A percentile compares a stretch with the other conserved stretches of the same genome.
phyloP scores from a whole-genome alignment of 1,140 invertebrate genomes.

The Ooceraea biroi region DNA sequence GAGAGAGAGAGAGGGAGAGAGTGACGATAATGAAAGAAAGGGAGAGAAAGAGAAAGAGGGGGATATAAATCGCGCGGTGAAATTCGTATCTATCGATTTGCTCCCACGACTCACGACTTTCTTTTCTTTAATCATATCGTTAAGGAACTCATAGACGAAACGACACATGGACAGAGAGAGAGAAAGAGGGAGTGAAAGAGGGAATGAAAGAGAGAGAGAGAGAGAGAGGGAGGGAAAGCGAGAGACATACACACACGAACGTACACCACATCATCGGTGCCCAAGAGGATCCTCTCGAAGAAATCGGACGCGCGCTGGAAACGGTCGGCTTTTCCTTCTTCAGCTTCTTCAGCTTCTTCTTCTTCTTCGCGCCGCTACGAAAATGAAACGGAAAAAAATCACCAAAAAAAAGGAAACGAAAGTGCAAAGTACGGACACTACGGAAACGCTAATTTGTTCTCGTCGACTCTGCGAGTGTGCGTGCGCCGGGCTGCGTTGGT shows the following conservation, averaged over 20 bases:
- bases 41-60: neutral
- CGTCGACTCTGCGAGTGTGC: constrained; percentile 3
- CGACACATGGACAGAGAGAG: constrained; percentile 17
- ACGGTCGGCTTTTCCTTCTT: constrained; percentile 61
- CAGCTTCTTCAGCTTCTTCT: neutral
- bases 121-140: constrained; percentile 64
- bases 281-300: constrained; percentile 65
- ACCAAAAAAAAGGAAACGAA: neutral
- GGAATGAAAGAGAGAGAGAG: neutral
- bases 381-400: neutral
- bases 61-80: constrained; percentile 53
- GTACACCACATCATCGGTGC: constrained; percentile 67
- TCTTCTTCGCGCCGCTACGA: neutral
- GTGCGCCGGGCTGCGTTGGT: constrained; percentile 6
- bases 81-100: constrained; percentile 63
- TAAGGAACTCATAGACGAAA: constrained; percentile 27
- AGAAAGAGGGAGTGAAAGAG: constrained; percentile 1
- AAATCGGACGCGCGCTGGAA: constrained; percentile 68
- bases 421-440: too few relatives aligned
- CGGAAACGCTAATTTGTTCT: neutral
- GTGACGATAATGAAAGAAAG: constrained; percentile 11
- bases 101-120: constrained; percentile 71
- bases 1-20: constrained; percentile 17
- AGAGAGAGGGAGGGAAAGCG: constrained; percentile 10
- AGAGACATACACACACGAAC: constrained; percentile 63